Percentiles rank a stretch among this genome's conserved stretches.
Evolutionary conservation across 2,888 invertebrate genomes (phyloP).

Genomic region (Papilio protenor): DNA sequence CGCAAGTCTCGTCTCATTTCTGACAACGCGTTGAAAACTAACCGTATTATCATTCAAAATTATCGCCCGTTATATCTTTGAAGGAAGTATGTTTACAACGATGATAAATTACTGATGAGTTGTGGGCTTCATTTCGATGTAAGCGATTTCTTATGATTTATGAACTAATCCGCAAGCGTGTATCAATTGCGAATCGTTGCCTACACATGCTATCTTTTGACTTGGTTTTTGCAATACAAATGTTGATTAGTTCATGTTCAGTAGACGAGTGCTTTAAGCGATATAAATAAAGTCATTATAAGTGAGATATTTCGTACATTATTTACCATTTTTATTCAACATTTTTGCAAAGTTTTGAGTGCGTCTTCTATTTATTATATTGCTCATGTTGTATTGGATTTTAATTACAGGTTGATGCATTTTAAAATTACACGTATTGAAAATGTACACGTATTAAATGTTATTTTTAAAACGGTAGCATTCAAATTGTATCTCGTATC

Average conservation of each 20-base stretch:
- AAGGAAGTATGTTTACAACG: neutral
- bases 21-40: conserved; percentile 16
- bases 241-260: neutral
- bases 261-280: neutral
- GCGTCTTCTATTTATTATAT: too few relatives aligned
- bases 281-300: neutral
- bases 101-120: conserved; percentile 24
- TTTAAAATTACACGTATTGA: too few relatives aligned
- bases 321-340: too few relatives aligned
- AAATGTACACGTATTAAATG: too few relatives aligned
- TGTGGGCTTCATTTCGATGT: neutral
- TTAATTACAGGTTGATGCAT: neutral
- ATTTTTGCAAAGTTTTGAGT: too few relatives aligned
- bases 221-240: neutral
- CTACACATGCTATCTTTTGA: neutral
- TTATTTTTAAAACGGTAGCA: too few relatives aligned
- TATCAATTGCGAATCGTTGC: neutral
- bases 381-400: too few relatives aligned
- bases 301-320: neutral
- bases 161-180: neutral
- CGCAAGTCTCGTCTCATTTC: neutral
- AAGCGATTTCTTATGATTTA: conserved; percentile 17
- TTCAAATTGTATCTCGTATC: neutral
- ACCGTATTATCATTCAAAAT: conserved; percentile 2
- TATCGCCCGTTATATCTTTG: neutral